Percentiles rank a stretch among this genome's conserved stretches.
These are phyloP conservation scores for Dromaius novaehollandiae DNA, from an alignment of 2,113 vertebrate species.

Conservation along the genomic window DNA sequence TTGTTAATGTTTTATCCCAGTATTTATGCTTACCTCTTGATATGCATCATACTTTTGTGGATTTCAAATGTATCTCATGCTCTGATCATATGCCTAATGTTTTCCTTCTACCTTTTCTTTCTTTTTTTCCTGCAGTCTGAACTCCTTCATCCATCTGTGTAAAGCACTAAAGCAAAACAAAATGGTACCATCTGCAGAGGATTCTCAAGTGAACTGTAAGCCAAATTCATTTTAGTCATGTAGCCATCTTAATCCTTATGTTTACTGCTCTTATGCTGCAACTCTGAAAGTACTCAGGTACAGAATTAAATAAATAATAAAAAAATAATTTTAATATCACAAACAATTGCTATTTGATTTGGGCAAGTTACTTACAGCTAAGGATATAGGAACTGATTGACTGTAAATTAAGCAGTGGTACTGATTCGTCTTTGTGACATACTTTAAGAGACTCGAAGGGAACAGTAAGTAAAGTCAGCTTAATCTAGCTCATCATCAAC, in stretches of 20 bases:
- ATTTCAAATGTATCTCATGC: not conserved
- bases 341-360: not conserved
- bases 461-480: not conserved
- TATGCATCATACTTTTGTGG: not conserved
- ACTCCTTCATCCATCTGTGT: not conserved
- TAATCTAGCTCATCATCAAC: not conserved
- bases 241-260: not conserved
- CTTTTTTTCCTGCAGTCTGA: not conserved
- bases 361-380: not conserved
- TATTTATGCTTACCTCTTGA: not conserved
- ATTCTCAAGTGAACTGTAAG: not conserved
- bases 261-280: not conserved
- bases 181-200: not conserved
- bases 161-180: not conserved
- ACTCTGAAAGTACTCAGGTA: not conserved
- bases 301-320: not conserved
- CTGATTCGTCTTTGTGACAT: not conserved
- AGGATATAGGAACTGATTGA: not conserved
- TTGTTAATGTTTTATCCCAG: not conserved
- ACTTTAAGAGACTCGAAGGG: not conserved
- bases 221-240: not conserved
- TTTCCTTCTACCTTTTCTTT: not conserved
- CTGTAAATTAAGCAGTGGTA: not conserved
- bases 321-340: not conserved
- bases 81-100: not conserved